Evolutionary conservation across 2,113 vertebrate species (phyloP).

Genomic region (Zosterops hypoxanthus): DNA sequence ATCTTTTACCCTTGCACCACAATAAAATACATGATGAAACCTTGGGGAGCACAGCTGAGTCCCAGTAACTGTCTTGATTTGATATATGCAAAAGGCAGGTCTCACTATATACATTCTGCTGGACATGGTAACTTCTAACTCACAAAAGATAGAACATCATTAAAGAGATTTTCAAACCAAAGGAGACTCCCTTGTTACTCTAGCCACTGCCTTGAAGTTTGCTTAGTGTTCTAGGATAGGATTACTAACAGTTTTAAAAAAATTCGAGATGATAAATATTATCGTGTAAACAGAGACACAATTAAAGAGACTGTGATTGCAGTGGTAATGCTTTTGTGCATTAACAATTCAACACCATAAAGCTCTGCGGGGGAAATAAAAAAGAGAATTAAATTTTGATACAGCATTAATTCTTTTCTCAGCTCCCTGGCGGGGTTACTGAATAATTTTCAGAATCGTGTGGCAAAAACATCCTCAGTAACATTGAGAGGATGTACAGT

Average conservation of each 20-base stretch:
- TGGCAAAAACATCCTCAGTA: not conserved
- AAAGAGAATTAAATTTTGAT: not conserved
- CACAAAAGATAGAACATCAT: not conserved
- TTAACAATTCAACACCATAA: not conserved
- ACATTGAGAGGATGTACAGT: not conserved
- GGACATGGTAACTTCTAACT: not conserved
- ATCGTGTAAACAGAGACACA: not conserved
- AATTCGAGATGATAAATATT: not conserved
- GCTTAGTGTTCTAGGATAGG: not conserved
- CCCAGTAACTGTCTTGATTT: not conserved
- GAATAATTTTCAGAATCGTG: not conserved
- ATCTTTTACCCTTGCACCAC: not conserved
- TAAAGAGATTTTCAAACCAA: not conserved
- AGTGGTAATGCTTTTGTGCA: not conserved
- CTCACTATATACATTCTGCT: not conserved
- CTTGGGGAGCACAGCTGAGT: not conserved
- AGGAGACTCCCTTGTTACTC: not conserved
- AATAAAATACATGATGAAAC: not conserved
- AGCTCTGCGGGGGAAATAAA: not conserved
- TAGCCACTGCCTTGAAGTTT: not conserved
- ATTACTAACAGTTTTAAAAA: not conserved
- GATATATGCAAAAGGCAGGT: not conserved
- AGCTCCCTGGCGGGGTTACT: not conserved
- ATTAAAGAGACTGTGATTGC: not conserved
- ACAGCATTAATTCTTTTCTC: not conserved